phyloP scores from a whole-genome alignment of 2,113 vertebrate species.

The Nanorana parkeri region DNA sequence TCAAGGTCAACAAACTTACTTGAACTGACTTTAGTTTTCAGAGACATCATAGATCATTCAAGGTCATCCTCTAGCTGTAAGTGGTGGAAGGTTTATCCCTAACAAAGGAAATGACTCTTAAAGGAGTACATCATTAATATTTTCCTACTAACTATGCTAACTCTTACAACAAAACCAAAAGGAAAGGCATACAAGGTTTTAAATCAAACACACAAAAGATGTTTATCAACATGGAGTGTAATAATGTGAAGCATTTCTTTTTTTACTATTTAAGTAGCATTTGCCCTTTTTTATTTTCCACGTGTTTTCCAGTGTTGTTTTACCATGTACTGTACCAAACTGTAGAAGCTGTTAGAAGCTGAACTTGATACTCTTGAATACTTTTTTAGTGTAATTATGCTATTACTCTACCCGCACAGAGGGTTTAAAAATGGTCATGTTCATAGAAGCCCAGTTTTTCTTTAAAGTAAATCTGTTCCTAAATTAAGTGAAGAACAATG shows the following conservation, averaged over 20 bases:
- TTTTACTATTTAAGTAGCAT: neutral
- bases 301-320: too few species aligned
- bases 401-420: too few species aligned
- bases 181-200: conserved; percentile 31
- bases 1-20: too few species aligned
- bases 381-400: too few species aligned
- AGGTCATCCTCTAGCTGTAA: neutral
- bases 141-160: conserved; percentile 24
- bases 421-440: too few species aligned
- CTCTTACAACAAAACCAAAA: neutral
- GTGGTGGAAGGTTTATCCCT: neutral
- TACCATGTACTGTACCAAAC: too few species aligned
- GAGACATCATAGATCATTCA: neutral
- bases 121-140: neutral
- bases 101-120: conserved; percentile 17
- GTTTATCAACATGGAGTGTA: conserved; percentile 30
- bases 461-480: too few species aligned
- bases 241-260: conserved; percentile 2
- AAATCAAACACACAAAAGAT: conserved; percentile 22
- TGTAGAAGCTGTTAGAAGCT: too few species aligned
- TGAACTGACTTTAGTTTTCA: neutral
- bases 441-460: too few species aligned
- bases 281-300: neutral
- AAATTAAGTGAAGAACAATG: too few species aligned
- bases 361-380: too few species aligned